A percentile compares a stretch with the other conserved stretches of the same genome.
Conservation (phyloP, 2,888 invertebrate genomes). For the Eristalis arbustorum region DNA sequence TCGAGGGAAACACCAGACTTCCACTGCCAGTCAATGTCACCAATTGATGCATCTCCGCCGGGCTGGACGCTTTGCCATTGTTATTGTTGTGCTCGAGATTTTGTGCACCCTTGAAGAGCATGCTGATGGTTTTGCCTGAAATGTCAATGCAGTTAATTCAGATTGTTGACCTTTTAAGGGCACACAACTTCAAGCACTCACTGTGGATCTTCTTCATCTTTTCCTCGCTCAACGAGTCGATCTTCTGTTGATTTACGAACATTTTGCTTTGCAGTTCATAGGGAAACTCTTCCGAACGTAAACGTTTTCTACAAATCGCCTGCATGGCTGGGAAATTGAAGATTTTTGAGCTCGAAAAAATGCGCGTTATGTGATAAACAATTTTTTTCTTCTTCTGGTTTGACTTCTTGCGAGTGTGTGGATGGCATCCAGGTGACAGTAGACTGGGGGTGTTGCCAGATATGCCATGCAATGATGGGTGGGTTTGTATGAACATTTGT, state of each 20-base stretch:
- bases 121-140: conserved; percentile 67
- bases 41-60: conserved; percentile 15
- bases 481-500: neutral
- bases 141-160: neutral
- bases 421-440: conserved; percentile 18
- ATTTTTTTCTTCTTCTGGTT: neutral
- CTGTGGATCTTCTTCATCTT: conserved; percentile 71
- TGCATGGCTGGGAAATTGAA: conserved; percentile 30
- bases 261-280: conserved; percentile 67
- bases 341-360: neutral
- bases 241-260: conserved; percentile 67
- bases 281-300: conserved; percentile 63
- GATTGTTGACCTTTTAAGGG: neutral
- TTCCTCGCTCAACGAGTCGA: conserved; percentile 54
- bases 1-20: conserved; percentile 37
- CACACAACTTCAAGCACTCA: conserved; percentile 13
- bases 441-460: neutral
- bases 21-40: conserved; percentile 67
- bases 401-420: conserved; percentile 18
- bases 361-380: conserved; percentile 47
- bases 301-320: conserved; percentile 60
- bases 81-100: conserved; percentile 52
- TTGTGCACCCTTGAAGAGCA: conserved; percentile 67
- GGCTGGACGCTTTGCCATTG: neutral
- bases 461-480: too few relatives aligned